These are phyloP conservation scores for Xenotilapia leptura DNA, from an alignment of 2,113 vertebrate genomes.

Conservation along the genomic window DNA sequence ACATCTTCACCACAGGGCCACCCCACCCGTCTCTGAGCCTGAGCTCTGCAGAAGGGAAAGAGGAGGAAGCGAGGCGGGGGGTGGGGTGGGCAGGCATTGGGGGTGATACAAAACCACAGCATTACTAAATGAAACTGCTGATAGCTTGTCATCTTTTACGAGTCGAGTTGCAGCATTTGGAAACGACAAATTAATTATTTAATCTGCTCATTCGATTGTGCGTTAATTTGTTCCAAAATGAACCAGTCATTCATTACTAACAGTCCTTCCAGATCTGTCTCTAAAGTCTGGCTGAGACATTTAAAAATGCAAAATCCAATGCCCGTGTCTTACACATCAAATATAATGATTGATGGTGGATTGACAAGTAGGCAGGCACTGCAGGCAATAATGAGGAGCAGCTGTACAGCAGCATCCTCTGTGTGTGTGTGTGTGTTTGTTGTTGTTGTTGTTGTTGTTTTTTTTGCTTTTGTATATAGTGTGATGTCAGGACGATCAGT, in stretches of 20 bases:
- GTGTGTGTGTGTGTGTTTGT: neutral
- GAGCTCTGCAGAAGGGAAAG: neutral
- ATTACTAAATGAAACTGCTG: neutral
- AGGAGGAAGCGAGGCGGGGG: neutral
- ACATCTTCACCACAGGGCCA: neutral
- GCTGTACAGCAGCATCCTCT: neutral
- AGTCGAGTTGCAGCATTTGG: neutral
- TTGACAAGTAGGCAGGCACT: neutral
- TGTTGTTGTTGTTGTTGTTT: neutral
- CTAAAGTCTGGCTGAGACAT: neutral
- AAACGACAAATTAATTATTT: neutral
- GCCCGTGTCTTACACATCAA: neutral
- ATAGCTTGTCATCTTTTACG: neutral
- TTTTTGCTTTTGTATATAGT: neutral
- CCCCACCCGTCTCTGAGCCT: neutral
- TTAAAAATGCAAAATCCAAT: neutral
- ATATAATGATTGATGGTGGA: neutral
- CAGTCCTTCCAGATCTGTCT: neutral
- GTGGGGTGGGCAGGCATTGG: neutral
- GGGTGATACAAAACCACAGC: neutral
- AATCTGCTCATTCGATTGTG: neutral
- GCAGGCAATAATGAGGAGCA: neutral
- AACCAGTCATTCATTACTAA: neutral
- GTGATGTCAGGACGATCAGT: constrained; percentile 16
- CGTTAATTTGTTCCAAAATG: neutral